phyloP scores from a whole-genome alignment of 2,113 vertebrate species.

The Amblyopsis rosae region DNA sequence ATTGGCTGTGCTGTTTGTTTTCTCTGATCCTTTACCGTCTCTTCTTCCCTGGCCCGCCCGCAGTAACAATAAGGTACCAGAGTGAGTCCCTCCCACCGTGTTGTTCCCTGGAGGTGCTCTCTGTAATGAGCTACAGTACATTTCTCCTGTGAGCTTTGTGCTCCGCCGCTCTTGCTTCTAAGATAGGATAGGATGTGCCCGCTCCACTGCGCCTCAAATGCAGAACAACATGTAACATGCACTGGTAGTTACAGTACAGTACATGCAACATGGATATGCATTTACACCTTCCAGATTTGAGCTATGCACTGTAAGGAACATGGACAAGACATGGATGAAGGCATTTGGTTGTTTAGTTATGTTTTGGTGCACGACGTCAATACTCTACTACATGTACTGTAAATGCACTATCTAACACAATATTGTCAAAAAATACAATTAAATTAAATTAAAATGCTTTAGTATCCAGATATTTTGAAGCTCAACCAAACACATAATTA shows the following conservation, averaged over 20 bases:
- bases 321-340: constrained; percentile 10
- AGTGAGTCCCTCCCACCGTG: constrained; percentile 45
- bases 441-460: too few relatives aligned
- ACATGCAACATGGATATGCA: not conserved
- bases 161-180: constrained; percentile 39
- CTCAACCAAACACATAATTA: too few relatives aligned
- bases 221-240: not conserved
- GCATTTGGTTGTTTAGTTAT: too few relatives aligned
- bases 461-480: too few relatives aligned
- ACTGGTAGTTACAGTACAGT: too few relatives aligned
- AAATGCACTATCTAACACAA: too few relatives aligned
- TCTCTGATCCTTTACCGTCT: constrained; percentile 48
- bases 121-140: constrained; percentile 57
- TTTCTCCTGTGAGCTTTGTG: constrained; percentile 48
- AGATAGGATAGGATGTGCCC: constrained; percentile 38
- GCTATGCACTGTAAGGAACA: constrained; percentile 19
- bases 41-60: constrained; percentile 42
- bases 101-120: constrained; percentile 44
- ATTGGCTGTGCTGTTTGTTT: constrained; percentile 61
- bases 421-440: too few relatives aligned
- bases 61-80: constrained; percentile 51
- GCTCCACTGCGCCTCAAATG: constrained; percentile 23
- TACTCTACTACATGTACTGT: not conserved
- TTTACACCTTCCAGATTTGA: constrained; percentile 18
- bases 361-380: not conserved